Percentiles rank a stretch among this genome's conserved stretches.
These are phyloP conservation scores for Aporophyla nigra DNA, from an alignment of 2,888 invertebrate genomes.

Conservation along the genomic window DNA sequence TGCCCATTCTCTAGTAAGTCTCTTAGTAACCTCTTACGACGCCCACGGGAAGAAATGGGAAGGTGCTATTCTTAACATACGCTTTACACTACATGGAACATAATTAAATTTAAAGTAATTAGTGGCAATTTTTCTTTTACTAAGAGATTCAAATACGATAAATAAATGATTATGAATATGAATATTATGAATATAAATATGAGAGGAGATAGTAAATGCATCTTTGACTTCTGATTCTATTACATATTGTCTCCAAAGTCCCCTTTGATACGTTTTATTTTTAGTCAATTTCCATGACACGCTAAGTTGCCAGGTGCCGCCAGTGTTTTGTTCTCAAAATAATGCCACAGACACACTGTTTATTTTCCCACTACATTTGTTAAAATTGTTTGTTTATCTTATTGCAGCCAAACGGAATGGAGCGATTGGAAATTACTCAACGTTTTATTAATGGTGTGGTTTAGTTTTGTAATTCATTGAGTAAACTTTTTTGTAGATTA, in stretches of 20 bases:
- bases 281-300: constrained; percentile 73
- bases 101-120: too few species aligned
- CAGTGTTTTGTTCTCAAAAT: constrained; percentile 69
- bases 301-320: constrained; percentile 66
- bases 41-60: too few species aligned
- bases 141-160: not conserved
- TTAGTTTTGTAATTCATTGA: constrained; percentile 49
- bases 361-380: constrained; percentile 64
- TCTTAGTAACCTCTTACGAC: too few species aligned
- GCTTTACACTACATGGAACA: too few species aligned
- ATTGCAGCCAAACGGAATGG: constrained; percentile 37
- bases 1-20: too few species aligned
- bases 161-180: too few species aligned
- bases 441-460: constrained; percentile 37
- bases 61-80: too few species aligned
- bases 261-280: constrained; percentile 80
- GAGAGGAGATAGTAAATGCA: not conserved
- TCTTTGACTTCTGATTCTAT: constrained; percentile 47
- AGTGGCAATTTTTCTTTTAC: not conserved
- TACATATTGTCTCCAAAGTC: constrained; percentile 50
- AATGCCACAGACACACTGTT: constrained; percentile 64
- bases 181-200: too few species aligned
- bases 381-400: constrained; percentile 60
- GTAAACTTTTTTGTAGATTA: constrained; percentile 23
- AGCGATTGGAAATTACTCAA: constrained; percentile 43